Conservation (phyloP, 2,888 invertebrate species). For the Hyppa rectilinea region DNA sequence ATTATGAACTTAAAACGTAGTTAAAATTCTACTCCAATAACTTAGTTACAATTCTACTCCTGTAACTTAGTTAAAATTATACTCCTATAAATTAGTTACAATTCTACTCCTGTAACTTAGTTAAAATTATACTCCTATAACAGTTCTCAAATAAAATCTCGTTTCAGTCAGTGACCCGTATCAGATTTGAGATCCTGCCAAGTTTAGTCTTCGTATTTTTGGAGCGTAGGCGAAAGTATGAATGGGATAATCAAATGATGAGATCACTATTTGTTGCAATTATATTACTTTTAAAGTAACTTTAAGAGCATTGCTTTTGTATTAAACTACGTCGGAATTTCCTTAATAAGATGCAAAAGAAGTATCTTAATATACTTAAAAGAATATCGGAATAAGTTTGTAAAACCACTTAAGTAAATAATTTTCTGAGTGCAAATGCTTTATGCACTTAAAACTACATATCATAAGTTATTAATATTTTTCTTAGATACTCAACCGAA, state of each 20-base stretch:
- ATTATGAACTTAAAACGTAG: slow-evolving; percentile 29
- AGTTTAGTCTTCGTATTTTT: slow-evolving; percentile 42
- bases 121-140: slow-evolving; percentile 27
- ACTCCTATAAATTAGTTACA: too few relatives aligned
- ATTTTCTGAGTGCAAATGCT: background rate
- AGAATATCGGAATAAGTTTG: background rate
- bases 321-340: background rate
- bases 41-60: too few relatives aligned
- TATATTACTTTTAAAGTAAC: slow-evolving; percentile 5
- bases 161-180: slow-evolving; percentile 47
- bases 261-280: slow-evolving; percentile 37
- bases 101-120: slow-evolving; percentile 20
- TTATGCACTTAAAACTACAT: background rate
- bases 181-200: slow-evolving; percentile 51
- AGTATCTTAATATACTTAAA: background rate
- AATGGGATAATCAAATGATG: slow-evolving; percentile 47
- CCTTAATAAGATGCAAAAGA: background rate
- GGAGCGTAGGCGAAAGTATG: slow-evolving; percentile 27
- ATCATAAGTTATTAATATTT: background rate
- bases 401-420: too few relatives aligned
- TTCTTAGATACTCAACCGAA: too few relatives aligned
- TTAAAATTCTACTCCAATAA: slow-evolving; percentile 35
- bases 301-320: background rate
- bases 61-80: slow-evolving; percentile 31
- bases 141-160: slow-evolving; percentile 31